Percentiles rank a stretch among this genome's conserved stretches.
Evolutionary conservation across 2,888 invertebrate species (phyloP).

Genomic region (Rhaphigaster nebulosa): DNA sequence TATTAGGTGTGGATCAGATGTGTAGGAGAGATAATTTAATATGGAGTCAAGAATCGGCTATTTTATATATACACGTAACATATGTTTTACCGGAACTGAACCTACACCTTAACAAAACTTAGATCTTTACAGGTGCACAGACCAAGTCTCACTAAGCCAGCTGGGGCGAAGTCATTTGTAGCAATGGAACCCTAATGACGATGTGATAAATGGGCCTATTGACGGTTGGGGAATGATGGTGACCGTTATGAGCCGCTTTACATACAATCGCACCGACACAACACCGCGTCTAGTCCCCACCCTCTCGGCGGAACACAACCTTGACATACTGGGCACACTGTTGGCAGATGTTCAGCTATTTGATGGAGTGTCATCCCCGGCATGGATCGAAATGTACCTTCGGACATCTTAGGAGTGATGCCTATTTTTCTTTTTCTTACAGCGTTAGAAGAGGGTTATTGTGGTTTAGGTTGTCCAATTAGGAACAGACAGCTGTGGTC

Average conservation of each 20-base stretch:
- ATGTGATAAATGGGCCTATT: conserved; percentile 49
- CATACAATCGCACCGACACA: conserved; percentile 40
- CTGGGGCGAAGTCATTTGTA: not conserved
- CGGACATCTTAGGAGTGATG: not conserved
- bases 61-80: no score
- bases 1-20: no score
- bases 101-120: not conserved
- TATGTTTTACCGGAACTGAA: no score
- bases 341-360: conserved; percentile 40
- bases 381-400: not conserved
- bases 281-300: not conserved
- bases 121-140: not conserved
- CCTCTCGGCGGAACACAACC: not conserved
- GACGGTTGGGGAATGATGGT: conserved; percentile 21
- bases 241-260: conserved; percentile 42
- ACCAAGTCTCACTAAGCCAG: not conserved
- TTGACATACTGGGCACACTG: conserved; percentile 13
- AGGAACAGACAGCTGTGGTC: not conserved
- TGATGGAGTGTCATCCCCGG: conserved; percentile 35
- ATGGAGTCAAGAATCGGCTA: no score
- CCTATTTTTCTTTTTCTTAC: not conserved
- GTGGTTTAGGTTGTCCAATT: not conserved
- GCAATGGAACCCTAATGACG: conserved; percentile 19
- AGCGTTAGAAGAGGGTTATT: not conserved
- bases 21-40: no score